A percentile compares a stretch with the other conserved stretches of the same genome.
phyloP scores from a whole-genome alignment of 2,113 vertebrate genomes.

The Rhinolophus ferrumequinum region DNA sequence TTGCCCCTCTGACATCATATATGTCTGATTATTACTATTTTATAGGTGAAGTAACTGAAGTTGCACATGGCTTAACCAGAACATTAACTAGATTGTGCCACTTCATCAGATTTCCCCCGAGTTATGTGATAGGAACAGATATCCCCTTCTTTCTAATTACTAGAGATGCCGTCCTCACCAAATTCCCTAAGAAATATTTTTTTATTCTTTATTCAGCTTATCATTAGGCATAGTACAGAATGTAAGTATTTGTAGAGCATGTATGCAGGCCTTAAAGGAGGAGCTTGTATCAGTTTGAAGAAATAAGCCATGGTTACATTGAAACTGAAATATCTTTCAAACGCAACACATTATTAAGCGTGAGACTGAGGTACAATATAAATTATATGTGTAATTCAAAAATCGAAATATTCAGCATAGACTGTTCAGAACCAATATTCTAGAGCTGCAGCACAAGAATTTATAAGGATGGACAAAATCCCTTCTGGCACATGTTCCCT shows the following conservation, averaged over 20 bases:
- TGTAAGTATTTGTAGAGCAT: constrained; percentile 27
- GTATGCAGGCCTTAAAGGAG: not conserved
- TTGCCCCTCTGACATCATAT: too few species aligned
- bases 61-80: not conserved
- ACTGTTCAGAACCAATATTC: not conserved
- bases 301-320: not conserved
- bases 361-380: not conserved
- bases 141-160: not conserved
- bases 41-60: not conserved
- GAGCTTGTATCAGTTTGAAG: not conserved
- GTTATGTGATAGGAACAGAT: not conserved
- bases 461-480: constrained; percentile 5
- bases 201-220: not conserved
- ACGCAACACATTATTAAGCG: not conserved
- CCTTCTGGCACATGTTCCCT: not conserved
- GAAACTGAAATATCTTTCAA: constrained; percentile 20
- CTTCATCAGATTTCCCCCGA: not conserved
- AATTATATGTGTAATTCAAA: constrained; percentile 9
- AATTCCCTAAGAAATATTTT: not conserved
- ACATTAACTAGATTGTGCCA: not conserved
- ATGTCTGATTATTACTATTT: not conserved
- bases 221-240: not conserved
- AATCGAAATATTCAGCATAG: not conserved
- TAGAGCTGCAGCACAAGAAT: constrained; percentile 3
- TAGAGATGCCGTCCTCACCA: not conserved